Evolutionary conservation across 2,113 vertebrate genomes (phyloP).

Genomic region (Grammomys dolichurus): DNA sequence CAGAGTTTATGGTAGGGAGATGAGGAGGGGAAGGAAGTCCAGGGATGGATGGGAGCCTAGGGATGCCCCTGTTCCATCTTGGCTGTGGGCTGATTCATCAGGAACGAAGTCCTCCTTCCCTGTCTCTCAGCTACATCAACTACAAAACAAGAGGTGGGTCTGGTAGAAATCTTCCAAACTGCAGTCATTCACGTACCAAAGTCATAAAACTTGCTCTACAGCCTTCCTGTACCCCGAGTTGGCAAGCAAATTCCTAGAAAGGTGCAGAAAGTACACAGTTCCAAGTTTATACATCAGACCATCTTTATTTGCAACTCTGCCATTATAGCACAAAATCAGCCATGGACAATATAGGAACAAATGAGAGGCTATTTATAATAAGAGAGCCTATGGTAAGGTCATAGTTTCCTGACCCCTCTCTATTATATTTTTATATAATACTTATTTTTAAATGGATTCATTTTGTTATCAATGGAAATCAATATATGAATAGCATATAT

Average conservation of each 20-base stretch:
- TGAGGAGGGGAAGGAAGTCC: background rate
- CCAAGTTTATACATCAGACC: background rate
- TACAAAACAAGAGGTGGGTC: background rate
- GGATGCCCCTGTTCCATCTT: background rate
- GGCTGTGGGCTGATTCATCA: background rate
- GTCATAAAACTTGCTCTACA: background rate
- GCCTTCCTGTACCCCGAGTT: background rate
- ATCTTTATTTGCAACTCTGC: background rate
- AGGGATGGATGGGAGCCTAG: background rate
- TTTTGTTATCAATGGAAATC: background rate
- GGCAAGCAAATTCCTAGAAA: background rate
- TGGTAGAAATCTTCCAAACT: background rate
- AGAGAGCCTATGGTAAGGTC: background rate
- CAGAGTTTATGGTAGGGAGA: background rate
- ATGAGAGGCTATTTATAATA: background rate
- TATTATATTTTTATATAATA: background rate
- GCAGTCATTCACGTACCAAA: background rate
- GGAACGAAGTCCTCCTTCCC: background rate
- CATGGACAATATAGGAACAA: background rate
- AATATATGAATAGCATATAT: background rate
- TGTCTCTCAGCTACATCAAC: background rate
- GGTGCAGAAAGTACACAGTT: background rate
- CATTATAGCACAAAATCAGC: background rate
- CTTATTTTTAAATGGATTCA: conserved; percentile 47
- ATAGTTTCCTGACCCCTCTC: background rate